Conservation (phyloP, 2,888 invertebrate species). For the Torymus auratus region DNA sequence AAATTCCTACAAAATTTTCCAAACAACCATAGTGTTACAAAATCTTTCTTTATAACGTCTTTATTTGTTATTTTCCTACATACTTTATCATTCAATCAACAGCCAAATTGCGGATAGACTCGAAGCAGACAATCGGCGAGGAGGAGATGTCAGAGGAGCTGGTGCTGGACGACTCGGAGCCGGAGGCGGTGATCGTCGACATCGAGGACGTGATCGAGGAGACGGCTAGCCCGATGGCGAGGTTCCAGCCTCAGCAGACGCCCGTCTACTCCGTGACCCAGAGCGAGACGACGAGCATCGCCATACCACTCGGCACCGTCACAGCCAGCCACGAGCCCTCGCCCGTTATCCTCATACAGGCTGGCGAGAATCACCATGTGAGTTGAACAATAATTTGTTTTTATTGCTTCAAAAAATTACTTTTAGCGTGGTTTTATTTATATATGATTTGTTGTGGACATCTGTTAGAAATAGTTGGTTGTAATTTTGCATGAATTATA, state of each 20-base stretch:
- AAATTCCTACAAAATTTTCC: too few species aligned
- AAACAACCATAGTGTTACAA: too few species aligned
- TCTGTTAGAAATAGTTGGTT: too few species aligned
- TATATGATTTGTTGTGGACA: too few species aligned
- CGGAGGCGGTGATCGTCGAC: constrained; percentile 88
- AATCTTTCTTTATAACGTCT: background rate
- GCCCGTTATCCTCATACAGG: constrained; percentile 67
- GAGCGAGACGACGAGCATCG: constrained; percentile 72
- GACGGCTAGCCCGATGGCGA: constrained; percentile 85
- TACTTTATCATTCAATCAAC: constrained; percentile 15
- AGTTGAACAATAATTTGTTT: background rate
- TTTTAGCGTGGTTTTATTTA: too few species aligned
- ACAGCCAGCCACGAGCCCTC: constrained; percentile 71
- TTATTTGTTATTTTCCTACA: too few species aligned
- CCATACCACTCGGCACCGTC: constrained; percentile 71
- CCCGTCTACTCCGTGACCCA: constrained; percentile 81
- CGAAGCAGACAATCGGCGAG: constrained; percentile 66
- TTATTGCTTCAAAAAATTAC: too few species aligned
- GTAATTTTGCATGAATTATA: too few species aligned
- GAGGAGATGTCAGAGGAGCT: constrained; percentile 61
- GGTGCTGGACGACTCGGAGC: constrained; percentile 77
- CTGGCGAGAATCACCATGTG: constrained; percentile 62
- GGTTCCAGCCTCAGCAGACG: constrained; percentile 83
- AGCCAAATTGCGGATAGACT: constrained; percentile 67
- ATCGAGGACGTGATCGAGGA: constrained; percentile 89